A percentile compares a stretch with the other conserved stretches of the same genome.
Evolutionary conservation across 2,797 vertebrate species (phyloP).

Genomic region (Strix occidentalis): DNA sequence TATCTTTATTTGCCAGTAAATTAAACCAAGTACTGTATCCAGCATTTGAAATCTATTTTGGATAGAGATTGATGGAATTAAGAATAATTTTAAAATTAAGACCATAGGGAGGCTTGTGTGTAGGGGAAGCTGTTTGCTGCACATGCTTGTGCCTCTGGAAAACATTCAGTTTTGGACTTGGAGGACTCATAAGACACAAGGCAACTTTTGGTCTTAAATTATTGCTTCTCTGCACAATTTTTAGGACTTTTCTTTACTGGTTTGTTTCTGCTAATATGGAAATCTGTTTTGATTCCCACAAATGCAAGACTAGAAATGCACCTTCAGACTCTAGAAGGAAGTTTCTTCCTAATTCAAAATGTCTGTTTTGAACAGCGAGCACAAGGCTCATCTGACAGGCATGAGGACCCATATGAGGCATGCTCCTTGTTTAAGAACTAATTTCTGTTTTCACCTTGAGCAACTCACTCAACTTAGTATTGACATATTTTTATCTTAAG

Average conservation of each 20-base stretch:
- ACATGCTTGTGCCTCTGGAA: neutral
- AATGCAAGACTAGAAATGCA: neutral
- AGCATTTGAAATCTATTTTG: neutral
- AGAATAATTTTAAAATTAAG: neutral
- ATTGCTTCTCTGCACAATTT: neutral
- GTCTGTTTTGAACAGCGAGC: fast-evolving
- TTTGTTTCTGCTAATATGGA: neutral
- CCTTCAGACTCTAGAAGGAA: neutral
- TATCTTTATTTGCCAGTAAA: neutral
- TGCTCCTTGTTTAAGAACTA: fast-evolving
- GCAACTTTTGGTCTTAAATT: neutral
- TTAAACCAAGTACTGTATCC: neutral
- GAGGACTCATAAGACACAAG: neutral
- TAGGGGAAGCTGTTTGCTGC: neutral
- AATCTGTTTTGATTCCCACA: neutral
- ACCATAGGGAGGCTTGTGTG: neutral
- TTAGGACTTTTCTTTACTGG: neutral
- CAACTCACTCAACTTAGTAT: neutral
- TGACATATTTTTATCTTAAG: neutral
- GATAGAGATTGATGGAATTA: neutral
- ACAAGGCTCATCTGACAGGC: neutral
- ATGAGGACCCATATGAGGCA: neutral
- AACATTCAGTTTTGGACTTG: neutral
- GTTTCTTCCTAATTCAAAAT: neutral
- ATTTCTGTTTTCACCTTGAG: neutral